Evolutionary conservation across 2,113 vertebrate genomes (phyloP), one percentile per base, ranked within the genome.

Genomic region (Siniperca knerii): DNA sequence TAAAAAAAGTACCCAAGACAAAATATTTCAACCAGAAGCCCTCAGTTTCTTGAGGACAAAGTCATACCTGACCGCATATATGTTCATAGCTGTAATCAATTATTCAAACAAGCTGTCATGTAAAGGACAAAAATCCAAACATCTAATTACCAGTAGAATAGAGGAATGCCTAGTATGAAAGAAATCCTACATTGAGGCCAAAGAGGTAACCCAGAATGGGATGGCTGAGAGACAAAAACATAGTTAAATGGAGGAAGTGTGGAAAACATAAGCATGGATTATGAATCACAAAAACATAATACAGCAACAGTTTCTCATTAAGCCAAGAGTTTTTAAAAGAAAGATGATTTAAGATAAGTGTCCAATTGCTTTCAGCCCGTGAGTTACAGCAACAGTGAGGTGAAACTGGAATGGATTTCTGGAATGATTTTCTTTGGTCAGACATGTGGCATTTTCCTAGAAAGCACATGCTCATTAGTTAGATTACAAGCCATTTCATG

Each of bases 221-320:
- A 74, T 42, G 69, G 65, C 75, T 21, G 42, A 11, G 57, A 46
- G 58, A 87, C 82, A 85, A 68, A 82, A 86, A 69, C 44, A 83
- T 87, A 62, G 84, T 81, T 72, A 74, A 67, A 72, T 20, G 44
- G 73, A 72, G 65, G 42, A 81, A 73, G 68, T 85, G 75, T 71
- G 61, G 58, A 71, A 78, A 84, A 75, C 57, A 73, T 52, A 60
- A 52, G 55, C 40, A 20, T 10, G 78, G 75, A 75, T 79, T 54
- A 85, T 85, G 67, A 89, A 85, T 90, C 79, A 84, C 8, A 52
- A 37, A 48, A 76, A 82, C 42, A 75, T 70, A 61, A 75, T 18
- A 75, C 35, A 48, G 74, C 48, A 40, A 76, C 48, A 10, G 40
- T 84, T 68, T 52, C 71, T 77, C 55, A 57, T 72, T 62, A 76